Base-by-base conservation (phyloP, 2,888 invertebrate genomes). In the Hecatera dysodea region DNA sequence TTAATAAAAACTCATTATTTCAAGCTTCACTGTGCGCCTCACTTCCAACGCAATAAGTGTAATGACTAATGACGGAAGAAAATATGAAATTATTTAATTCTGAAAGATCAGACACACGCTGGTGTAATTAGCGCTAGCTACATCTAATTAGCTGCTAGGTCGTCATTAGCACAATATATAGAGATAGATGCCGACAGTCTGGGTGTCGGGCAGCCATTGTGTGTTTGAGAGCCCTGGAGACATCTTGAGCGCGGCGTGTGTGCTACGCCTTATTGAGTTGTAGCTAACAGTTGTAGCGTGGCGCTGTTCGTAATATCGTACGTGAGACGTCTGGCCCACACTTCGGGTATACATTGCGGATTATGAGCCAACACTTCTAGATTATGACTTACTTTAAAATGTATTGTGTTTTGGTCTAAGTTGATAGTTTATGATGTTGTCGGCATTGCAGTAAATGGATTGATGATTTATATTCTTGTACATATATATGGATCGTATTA, bases 191-290 rank as follows among this genome's bases (percentile, higher is more conserved):
- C 27, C 71, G 67, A 62, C 73, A 72, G 83, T 74, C 75, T 82
- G 61, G 69, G 76, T 72, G 80, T 65, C 63, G 65, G 74, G 68
- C 73, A 75, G 74, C 80, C 60, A 83, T 84, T 82, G 80, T 82
- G 68, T 67, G 64, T 66, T 85, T 53, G 72, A 87, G 87, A 62
- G 83, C 77, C 70, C 83, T 81, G 78, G 78, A 84, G 80, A 76
- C 80, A 72, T 75, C 78, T 74, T 71, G 64, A 74, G 64, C 61
- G 60, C 57, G 72, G 70, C 72, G 78, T 78, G 74, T 72, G 70
- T 62, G 72, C 72, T 72, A 55, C 69, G 68, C 74, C 64, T 72
- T 75, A 75, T 74, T 75, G 67, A 73, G 82, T 67, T 65, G 70
- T 69, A 29, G 64, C 29, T 61, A 67, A 56, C 72, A n/a, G 72